Base-by-base conservation (phyloP, 2,113 vertebrate genomes). In the Aplodontia rufa region DNA sequence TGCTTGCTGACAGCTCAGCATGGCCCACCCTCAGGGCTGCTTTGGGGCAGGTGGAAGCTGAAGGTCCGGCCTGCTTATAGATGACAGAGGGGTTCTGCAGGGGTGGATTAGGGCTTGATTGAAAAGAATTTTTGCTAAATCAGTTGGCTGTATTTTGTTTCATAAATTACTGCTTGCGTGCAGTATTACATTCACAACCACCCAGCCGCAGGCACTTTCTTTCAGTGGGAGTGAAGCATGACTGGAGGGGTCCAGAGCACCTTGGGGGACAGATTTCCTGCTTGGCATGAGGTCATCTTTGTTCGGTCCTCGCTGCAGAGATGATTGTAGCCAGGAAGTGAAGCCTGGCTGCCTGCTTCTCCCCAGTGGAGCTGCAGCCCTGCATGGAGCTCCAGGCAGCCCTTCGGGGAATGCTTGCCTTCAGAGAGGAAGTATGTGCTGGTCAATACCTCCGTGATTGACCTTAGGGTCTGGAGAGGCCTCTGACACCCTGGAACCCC, bases 61-160 rank as follows among this genome's bases (percentile, higher is more conserved):
- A 78, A 7, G 3, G 28, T 74, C 81, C 75, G 0, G 93, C 95
- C 83, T 87, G 19, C 89, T 95, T 71, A 69, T 76, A 83, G 69
- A 94, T 92, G 94, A 84, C 35, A 81, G 62, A 71, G 84, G 86
- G 68, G 24, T 51, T 96, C 89, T 80, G 26, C 79, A 75, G 68
- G 80, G 1, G 35, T 17, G 12, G 66, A 69, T 85, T 90, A 89
- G 82, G 78, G 76, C 91, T 45, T 95, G 91, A 97, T 91, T 95
- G 97, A 89, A 93, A 96, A 96, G 95, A 95, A 53, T 75, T 91
- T 87, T 93, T 0, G 1, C 86, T 94, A 69, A 96, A 95, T 88
- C 66, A 91, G 72, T 93, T 94, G 22, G 82, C 64, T 35, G 0
- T 76, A 76, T 97, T 97, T 93, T 66, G 22, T 96, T 96, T 96